Percentiles rank a stretch among this genome's conserved stretches.
These are phyloP conservation scores for Frieseomelitta varia DNA, from an alignment of 1,140 invertebrate species.

Conservation along the genomic window DNA sequence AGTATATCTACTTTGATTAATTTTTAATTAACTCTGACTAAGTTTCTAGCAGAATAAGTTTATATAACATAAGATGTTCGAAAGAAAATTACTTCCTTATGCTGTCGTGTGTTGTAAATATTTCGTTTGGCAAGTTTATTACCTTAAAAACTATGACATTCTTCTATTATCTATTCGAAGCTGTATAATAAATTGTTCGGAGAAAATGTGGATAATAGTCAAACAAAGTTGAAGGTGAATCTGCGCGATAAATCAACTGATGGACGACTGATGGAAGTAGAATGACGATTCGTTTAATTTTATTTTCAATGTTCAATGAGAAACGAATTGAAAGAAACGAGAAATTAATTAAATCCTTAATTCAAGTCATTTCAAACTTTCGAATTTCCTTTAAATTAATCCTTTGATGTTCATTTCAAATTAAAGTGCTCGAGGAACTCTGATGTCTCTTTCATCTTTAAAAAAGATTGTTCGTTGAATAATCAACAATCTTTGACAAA, in stretches of 20 bases:
- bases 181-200: conserved; percentile 2
- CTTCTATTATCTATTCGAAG: not conserved
- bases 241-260: not conserved
- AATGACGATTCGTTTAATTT: not conserved
- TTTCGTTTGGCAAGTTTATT: conserved; percentile 16
- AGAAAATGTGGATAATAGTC: not conserved
- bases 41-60: not conserved
- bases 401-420: no score
- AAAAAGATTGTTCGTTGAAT: no score
- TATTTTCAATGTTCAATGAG: no score
- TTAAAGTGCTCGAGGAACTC: no score
- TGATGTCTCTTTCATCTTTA: no score
- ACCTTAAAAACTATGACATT: conserved; percentile 5
- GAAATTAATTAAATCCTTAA: not conserved
- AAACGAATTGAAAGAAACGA: not conserved
- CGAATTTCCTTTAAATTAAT: no score
- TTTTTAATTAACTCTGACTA: not conserved
- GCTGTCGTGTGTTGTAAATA: not conserved
- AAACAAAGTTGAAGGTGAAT: not conserved
- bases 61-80: not conserved
- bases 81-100: not conserved
- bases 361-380: no score
- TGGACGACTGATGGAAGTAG: not conserved
- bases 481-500: no score
- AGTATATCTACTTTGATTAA: not conserved